Conservation (phyloP, 2,888 invertebrate species). For the Eristalis arbustorum region DNA sequence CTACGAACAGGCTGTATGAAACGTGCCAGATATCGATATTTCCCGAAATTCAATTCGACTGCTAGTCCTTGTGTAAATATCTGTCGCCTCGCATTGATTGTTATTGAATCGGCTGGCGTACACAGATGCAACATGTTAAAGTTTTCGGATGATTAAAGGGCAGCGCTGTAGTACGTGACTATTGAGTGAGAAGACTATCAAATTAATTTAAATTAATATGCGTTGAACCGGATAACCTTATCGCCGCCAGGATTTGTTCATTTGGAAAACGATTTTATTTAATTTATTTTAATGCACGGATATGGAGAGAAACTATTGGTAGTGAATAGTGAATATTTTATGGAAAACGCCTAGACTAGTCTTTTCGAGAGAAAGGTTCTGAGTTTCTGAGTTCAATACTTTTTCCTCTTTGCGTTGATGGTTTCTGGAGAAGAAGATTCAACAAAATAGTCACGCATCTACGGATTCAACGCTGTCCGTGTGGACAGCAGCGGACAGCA, state of each 20-base stretch:
- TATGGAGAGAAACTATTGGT: neutral
- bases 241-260: neutral
- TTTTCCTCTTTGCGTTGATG: neutral
- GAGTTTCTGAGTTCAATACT: too few relatives aligned
- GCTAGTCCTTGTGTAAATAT: neutral
- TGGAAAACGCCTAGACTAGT: too few relatives aligned
- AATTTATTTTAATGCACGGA: neutral
- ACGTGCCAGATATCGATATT: neutral
- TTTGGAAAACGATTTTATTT: neutral
- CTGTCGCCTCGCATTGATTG: neutral
- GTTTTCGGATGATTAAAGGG: neutral
- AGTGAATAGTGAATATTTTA: too few relatives aligned
- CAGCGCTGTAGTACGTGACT: neutral
- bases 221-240: neutral
- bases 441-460: too few relatives aligned
- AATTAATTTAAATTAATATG: neutral
- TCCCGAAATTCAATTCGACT: neutral
- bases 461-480: too few relatives aligned
- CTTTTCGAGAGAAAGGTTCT: too few relatives aligned
- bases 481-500: too few relatives aligned
- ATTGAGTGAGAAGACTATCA: neutral
- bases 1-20: neutral
- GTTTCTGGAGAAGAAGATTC: too few relatives aligned
- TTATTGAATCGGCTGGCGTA: neutral
- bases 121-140: neutral